Evolutionary conservation across 2,888 invertebrate genomes (phyloP).

Genomic region (Dolichopus griseipennis): DNA sequence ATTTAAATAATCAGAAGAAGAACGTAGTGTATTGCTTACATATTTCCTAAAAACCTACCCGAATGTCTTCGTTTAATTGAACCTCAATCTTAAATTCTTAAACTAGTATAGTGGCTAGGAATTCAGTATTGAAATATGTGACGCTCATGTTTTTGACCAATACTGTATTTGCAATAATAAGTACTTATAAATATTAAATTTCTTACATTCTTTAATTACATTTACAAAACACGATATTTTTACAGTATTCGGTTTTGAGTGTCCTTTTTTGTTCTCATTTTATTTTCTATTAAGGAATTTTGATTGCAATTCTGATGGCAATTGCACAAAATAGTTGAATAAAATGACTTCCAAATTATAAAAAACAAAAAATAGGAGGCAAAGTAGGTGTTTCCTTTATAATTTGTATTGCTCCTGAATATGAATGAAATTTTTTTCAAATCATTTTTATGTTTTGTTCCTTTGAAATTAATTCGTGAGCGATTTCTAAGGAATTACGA

Average conservation of each 20-base stretch:
- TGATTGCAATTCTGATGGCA: neutral
- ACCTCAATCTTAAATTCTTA: no score
- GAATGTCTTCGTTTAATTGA: no score
- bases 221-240: neutral
- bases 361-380: neutral
- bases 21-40: no score
- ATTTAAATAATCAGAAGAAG: no score
- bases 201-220: neutral
- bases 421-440: neutral
- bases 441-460: neutral
- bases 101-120: no score
- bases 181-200: neutral
- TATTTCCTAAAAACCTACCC: no score
- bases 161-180: neutral
- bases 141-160: no score
- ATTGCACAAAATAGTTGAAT: neutral
- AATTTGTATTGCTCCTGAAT: neutral
- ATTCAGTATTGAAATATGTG: no score
- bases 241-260: neutral
- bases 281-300: neutral
- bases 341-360: constrained; percentile 1
- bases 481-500: neutral
- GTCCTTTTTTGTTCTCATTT: neutral
- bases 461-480: neutral
- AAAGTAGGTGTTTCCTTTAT: neutral